Evolutionary conservation across 2,888 invertebrate genomes (phyloP).

Genomic region (Acrocera orbiculus): DNA sequence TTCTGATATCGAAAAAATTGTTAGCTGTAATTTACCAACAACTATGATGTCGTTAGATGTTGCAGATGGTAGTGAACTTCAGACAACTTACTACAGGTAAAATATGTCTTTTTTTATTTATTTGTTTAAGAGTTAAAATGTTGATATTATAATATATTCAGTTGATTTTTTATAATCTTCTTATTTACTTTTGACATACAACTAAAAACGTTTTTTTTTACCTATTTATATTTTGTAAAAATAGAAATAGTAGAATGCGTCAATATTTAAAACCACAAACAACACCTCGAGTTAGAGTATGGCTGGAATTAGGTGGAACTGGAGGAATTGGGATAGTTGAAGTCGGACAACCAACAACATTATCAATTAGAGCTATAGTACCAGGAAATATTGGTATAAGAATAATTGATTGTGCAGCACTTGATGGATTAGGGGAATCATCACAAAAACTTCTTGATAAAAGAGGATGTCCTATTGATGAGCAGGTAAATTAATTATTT

Average conservation of each 20-base stretch:
- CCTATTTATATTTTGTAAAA: too few species aligned
- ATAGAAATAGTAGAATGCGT: conserved; percentile 42
- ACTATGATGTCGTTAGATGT: conserved; percentile 24
- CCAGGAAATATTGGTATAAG: conserved; percentile 53
- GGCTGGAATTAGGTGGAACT: conserved; percentile 48
- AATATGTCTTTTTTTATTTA: too few species aligned
- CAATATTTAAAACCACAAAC: conserved; percentile 15
- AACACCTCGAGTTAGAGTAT: conserved; percentile 43
- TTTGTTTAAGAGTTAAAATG: too few species aligned
- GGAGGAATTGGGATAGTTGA: conserved; percentile 41
- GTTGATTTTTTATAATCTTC: too few species aligned
- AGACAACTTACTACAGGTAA: too few species aligned
- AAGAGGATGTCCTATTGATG: conserved; percentile 57
- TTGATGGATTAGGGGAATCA: conserved; percentile 59
- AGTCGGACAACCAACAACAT: conserved; percentile 51
- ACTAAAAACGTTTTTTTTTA: too few species aligned
- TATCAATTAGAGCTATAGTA: conserved; percentile 34
- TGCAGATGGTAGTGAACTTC: conserved; percentile 1
- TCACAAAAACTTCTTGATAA: conserved; percentile 57
- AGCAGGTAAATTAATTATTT: too few species aligned
- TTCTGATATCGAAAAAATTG: conserved; percentile 46
- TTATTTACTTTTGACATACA: too few species aligned
- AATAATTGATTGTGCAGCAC: conserved; percentile 58
- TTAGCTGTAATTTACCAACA: conserved; percentile 36
- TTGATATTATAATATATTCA: too few species aligned